Evolutionary conservation across 35 echinoderm and acorn worm species (phyloP), one percentile per base, ranked within the genome.

Genomic region (Nesometra sesokonis): DNA sequence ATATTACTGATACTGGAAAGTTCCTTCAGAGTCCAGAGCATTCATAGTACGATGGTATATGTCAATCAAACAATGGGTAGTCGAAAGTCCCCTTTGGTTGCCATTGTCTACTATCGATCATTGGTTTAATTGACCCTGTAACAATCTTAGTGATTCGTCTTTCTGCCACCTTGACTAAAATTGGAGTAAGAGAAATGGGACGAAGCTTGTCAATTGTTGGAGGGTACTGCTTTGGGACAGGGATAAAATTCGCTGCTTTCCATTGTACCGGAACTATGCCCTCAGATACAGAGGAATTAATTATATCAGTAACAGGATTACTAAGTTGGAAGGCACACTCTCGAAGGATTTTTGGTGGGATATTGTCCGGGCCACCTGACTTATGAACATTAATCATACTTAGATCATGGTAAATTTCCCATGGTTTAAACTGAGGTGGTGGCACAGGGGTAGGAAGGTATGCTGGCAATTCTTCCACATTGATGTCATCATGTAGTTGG

Each of bases 1-100:
- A 88, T 35, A 30, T 77, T 88, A 36, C 77, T 46, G 39, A 88
- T 30, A n/a, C 46, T 80, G 2, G 35, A 13, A 31, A 35, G 36
- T 31, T 43, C 31, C 35, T 88, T n/a, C n/a, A n/a, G n/a, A n/a
- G n/a, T n/a, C 77, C 34, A 40, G 37, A 27, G 13, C 86, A 21
- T 77, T 47, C 23, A 88, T 33, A 0, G 33, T 80, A 15, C 46
- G 77, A 36, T 88, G 77, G 32, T 88, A 88, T 0, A 43, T 13
- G 80, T 80, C 86, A 47, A 88, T 80, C 15, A 80, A 40, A 47
- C 77, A 88, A 35, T 88, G 77, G 1, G 86, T 88, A 13, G 86
- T 88, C 13, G 78, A 80, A 0, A 30, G 29, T 0, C 86, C 77
- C 31, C 30, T 80, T 36, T 88, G 77, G 39, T 88, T 88, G 40